A percentile compares a stretch with the other conserved stretches of the same genome.
phyloP scores from a whole-genome alignment of 2,113 vertebrate genomes.

The Mormoops blainvillei region DNA sequence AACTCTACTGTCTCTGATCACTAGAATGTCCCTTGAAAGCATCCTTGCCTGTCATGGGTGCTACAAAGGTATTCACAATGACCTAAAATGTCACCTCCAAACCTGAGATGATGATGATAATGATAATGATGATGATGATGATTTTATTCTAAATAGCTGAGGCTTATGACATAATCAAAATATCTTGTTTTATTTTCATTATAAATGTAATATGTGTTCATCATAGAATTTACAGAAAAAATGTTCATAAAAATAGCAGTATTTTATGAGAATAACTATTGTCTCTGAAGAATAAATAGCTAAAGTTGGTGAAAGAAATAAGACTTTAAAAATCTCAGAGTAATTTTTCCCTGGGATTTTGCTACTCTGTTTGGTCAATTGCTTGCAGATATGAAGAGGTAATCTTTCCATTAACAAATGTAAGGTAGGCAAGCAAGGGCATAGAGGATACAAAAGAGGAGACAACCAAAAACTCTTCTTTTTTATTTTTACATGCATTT shows the following conservation, averaged over 20 bases:
- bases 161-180: background rate
- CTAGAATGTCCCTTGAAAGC: background rate
- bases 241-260: background rate
- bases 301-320: background rate
- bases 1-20: background rate
- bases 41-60: background rate
- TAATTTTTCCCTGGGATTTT: background rate
- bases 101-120: background rate
- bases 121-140: background rate
- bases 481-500: slow-evolving; percentile 52
- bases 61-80: background rate
- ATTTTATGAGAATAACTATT: background rate
- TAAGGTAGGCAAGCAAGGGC: background rate
- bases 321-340: background rate
- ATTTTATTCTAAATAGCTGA: background rate
- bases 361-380: background rate
- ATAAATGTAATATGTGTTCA: background rate
- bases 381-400: background rate
- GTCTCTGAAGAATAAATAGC: background rate
- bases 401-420: background rate
- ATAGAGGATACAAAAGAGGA: background rate
- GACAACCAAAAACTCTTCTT: background rate
- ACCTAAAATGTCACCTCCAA: background rate
- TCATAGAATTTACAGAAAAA: background rate
- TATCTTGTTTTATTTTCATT: background rate